Base-by-base conservation (phyloP, 2,888 invertebrate species). In the Acrobasis consociella region DNA sequence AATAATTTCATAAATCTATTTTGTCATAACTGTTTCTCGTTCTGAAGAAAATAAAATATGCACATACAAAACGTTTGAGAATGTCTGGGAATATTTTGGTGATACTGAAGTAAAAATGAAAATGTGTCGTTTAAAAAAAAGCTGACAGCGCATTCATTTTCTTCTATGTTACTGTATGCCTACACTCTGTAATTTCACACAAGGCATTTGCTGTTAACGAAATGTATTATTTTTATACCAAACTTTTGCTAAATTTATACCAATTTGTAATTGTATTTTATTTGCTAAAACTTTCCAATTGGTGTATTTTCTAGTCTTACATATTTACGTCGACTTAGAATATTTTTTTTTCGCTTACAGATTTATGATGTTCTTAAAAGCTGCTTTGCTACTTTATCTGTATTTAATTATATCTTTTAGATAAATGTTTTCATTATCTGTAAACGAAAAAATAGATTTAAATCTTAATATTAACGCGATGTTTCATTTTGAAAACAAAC, bases 161-260 rank as follows among this genome's bases (percentile, higher is more conserved):
- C 3, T 71, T 83, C 83, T 82, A 82, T 72, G 81, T 83, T 78
- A 85, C 73, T 76, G 75, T 83, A 83, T 71, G 76, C 76, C 82
- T 86, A 88, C 82, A 81, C 88, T 86, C 84, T 76, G 66, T 79
- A 80, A 85, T 88, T 90, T 81, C 90, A 87, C 89, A 83, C 72
- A 68, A 62, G 86, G 87, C 89, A 87, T 90, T 84, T 79, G 75
- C 89, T 62, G 88, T 90, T 90, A 87, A 86, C 79, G 68, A 58
- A 64, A 65, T 62, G 58, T 62, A 53, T 64, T 65, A 65, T 53
- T 60, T 62, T 64, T 65, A 67, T 66, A 62, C 60, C 68, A 68
- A 67, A 64, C 68, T 71, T 71, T 71, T 77, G 69, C 71, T 72
- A 67, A 65, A 64, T 68, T 65, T 65, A 65, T 69, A 67, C 65